Percentiles rank a stretch among this genome's conserved stretches.
Evolutionary conservation across 2,888 invertebrate genomes (phyloP).

Genomic region (Pollenia griseotomentosa): DNA sequence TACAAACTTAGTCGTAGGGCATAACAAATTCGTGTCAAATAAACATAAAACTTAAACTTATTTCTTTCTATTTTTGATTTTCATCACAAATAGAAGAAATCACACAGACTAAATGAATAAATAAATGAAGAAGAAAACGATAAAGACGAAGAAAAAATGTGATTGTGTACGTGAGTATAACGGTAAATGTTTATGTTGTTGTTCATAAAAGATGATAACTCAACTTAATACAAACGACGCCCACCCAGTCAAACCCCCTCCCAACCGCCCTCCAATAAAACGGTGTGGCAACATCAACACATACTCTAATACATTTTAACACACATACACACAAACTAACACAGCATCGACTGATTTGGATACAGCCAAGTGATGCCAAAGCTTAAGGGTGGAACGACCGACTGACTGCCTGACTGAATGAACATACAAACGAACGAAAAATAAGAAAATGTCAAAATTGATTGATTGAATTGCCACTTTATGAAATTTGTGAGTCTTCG

Average conservation of each 20-base stretch:
- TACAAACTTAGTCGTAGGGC: no score
- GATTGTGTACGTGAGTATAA: constrained; percentile 82
- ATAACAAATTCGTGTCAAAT: no score
- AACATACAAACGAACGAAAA: constrained; percentile 45
- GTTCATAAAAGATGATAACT: constrained; percentile 61
- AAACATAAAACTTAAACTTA: constrained; percentile 37
- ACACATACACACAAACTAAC: constrained; percentile 15
- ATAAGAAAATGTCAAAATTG: constrained; percentile 81
- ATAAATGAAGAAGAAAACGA: constrained; percentile 16
- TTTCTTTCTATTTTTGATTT: constrained; percentile 60
- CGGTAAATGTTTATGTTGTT: constrained; percentile 77
- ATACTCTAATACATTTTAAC: constrained; percentile 61
- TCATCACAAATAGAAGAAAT: constrained; percentile 65
- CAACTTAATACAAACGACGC: constrained; percentile 62
- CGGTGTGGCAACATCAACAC: constrained; percentile 60
- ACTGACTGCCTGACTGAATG: constrained; percentile 59
- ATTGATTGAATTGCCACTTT: constrained; percentile 84
- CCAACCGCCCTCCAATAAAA: background rate
- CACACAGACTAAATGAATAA: constrained; percentile 58
- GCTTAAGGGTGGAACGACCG: constrained; percentile 68
- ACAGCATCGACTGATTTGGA: constrained; percentile 54
- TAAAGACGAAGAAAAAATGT: constrained; percentile 73
- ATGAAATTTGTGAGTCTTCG: constrained; percentile 83
- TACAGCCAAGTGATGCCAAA: constrained; percentile 55
- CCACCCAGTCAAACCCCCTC: constrained; percentile 47